These are phyloP conservation scores for Neotoma lepida DNA, from an alignment of 2,113 vertebrate species.

Conservation along the genomic window DNA sequence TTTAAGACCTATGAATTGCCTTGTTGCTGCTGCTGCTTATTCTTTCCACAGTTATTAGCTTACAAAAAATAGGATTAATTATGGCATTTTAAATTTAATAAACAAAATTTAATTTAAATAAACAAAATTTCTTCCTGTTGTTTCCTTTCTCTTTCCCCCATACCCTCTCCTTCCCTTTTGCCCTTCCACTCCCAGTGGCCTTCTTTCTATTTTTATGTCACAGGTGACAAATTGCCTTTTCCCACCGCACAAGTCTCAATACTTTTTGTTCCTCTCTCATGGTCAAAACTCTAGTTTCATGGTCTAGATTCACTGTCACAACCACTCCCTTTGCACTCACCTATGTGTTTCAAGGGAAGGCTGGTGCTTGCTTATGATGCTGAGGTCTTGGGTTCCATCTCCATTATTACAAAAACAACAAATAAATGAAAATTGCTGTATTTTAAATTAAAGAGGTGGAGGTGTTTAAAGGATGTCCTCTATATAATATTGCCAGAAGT, in stretches of 20 bases:
- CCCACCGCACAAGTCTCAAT: background rate
- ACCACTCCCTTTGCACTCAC: background rate
- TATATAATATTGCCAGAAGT: conserved; percentile 6
- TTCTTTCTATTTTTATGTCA: background rate
- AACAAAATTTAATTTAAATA: background rate
- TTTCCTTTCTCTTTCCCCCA: background rate
- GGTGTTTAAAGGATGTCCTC: background rate
- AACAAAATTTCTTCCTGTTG: background rate
- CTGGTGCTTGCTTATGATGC: background rate
- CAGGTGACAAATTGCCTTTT: background rate
- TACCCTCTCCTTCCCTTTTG: background rate
- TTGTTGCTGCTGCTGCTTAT: background rate
- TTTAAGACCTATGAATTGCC: background rate
- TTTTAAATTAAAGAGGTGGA: background rate
- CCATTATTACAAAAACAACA: background rate
- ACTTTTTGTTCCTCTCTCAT: background rate
- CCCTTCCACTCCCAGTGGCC: background rate
- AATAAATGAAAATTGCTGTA: background rate
- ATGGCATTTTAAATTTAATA: background rate
- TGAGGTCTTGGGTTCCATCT: background rate
- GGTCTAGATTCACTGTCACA: background rate
- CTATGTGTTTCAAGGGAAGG: background rate
- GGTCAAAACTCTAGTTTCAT: background rate
- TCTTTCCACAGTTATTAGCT: background rate
- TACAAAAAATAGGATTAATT: background rate